phyloP scores from a whole-genome alignment of 2,888 invertebrate genomes.

The Blera fallax region DNA sequence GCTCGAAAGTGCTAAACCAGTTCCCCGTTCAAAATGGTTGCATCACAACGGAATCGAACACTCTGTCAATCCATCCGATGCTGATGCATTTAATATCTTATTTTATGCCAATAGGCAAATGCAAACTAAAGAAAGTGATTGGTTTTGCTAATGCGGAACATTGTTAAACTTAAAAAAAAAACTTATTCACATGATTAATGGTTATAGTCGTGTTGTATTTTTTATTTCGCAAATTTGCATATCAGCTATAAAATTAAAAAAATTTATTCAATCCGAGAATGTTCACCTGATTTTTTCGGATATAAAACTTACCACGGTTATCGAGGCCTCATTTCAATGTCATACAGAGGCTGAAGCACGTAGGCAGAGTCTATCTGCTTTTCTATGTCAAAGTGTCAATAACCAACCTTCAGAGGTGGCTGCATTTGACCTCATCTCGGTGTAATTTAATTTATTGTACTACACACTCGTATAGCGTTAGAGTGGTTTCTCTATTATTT shows the following conservation, averaged over 20 bases:
- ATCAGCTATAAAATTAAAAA: neutral
- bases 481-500: neutral
- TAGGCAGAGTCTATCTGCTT: neutral
- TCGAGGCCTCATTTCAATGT: neutral
- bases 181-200: neutral
- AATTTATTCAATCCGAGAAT: neutral
- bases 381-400: constrained; percentile 27
- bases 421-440: neutral
- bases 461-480: neutral
- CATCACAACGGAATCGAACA: constrained; percentile 2
- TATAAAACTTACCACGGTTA: neutral
- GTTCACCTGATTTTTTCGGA: neutral
- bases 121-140: constrained; percentile 1
- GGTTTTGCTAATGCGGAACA: neutral
- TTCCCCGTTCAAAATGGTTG: neutral
- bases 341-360: neutral
- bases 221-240: neutral
- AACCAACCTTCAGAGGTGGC: constrained; percentile 34
- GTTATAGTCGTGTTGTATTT: neutral
- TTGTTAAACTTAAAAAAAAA: neutral
- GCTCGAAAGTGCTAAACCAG: neutral
- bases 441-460: neutral
- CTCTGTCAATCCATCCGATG: neutral
- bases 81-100: neutral
- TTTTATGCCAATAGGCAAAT: neutral